Percentiles rank a stretch among this genome's conserved stretches.
These are phyloP conservation scores for Drosophila pectinifera DNA, from an alignment of 1,140 invertebrate species.

Conservation along the genomic window DNA sequence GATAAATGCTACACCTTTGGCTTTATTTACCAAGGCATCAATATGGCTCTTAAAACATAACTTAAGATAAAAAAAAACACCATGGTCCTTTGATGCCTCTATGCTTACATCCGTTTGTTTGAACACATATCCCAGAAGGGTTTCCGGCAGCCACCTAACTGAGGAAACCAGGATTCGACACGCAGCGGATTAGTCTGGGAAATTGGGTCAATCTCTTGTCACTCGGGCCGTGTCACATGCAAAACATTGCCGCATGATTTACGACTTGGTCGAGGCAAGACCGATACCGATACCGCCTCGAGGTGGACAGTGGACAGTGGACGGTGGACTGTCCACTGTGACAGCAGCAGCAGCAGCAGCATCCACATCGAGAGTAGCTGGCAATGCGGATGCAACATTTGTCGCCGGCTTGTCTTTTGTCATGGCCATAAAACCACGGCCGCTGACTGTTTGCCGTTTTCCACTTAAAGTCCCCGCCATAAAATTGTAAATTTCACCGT, in stretches of 20 bases:
- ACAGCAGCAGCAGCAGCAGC: constrained; percentile 28
- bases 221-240: constrained; percentile 62
- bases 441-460: constrained; percentile 60
- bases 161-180: constrained; percentile 29
- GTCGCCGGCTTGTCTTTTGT: constrained; percentile 66
- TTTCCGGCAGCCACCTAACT: constrained; percentile 19
- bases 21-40: too few species aligned
- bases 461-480: constrained; percentile 70
- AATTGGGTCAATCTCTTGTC: constrained; percentile 64
- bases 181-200: constrained; percentile 39
- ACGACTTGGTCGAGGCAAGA: constrained; percentile 51
- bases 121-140: constrained; percentile 28
- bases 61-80: too few species aligned
- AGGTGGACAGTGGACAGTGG: not conserved
- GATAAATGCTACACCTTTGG: too few species aligned
- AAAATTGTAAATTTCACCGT: constrained; percentile 72
- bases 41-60: too few species aligned
- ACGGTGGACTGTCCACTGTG: not conserved
- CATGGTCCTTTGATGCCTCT: too few species aligned
- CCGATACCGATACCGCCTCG: constrained; percentile 7
- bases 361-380: constrained; percentile 32
- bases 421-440: constrained; percentile 68
- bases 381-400: constrained; percentile 61
- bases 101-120: not conserved
- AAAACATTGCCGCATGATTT: constrained; percentile 68